Conservation (phyloP, 2,113 vertebrate species). For the Cervus canadensis region DNA sequence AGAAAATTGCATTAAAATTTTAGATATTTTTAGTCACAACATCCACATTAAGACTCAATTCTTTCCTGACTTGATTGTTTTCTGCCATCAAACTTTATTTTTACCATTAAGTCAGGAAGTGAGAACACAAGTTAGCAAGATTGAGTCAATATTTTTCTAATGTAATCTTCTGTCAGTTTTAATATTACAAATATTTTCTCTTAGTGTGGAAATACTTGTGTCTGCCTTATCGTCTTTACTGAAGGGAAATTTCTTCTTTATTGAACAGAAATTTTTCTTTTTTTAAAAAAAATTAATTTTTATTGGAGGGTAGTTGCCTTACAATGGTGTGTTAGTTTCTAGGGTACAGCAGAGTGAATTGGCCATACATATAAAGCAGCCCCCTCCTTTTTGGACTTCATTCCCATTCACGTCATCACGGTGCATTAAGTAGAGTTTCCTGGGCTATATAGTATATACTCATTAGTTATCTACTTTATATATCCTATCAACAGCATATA, state of each 20-base stretch:
- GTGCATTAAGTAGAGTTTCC: background rate
- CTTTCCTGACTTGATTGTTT: background rate
- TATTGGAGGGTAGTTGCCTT: background rate
- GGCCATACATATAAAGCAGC: fast-evolving
- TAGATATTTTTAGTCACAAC: background rate
- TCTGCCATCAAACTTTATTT: background rate
- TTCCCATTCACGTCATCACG: background rate
- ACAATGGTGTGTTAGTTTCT: background rate
- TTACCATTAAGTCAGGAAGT: background rate
- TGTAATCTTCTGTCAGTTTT: background rate
- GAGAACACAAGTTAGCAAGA: background rate
- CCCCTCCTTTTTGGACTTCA: background rate
- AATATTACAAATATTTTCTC: background rate
- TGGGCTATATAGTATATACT: background rate
- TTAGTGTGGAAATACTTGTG: background rate
- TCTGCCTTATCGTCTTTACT: background rate
- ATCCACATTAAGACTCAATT: background rate
- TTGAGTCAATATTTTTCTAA: background rate
- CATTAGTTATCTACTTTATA: background rate
- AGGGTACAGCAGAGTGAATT: fast-evolving
- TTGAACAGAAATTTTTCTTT: background rate
- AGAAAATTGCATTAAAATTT: background rate
- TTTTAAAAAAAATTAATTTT: background rate
- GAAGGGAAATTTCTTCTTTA: background rate
- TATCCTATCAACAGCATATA: background rate